These are phyloP conservation scores for Chlorodrepanis virens DNA, from an alignment of 2,113 vertebrate genomes.

Conservation along the genomic window DNA sequence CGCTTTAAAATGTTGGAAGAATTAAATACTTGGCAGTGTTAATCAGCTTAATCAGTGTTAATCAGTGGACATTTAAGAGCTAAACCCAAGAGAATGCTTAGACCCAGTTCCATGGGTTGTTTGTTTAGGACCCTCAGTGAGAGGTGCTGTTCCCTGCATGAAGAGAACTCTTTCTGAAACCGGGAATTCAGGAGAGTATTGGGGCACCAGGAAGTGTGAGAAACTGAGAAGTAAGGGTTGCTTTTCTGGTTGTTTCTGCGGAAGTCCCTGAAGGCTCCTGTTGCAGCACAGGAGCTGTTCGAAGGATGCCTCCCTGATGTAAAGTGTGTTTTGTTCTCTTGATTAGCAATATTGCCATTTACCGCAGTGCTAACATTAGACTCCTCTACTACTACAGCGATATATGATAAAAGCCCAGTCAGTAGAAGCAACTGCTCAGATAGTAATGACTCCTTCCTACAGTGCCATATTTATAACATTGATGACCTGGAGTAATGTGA, in stretches of 20 bases:
- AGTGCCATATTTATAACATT: not conserved
- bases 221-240: not conserved
- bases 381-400: not conserved
- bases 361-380: not conserved
- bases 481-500: not conserved
- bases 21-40: not conserved
- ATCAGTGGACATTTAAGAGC: not conserved
- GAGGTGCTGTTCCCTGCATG: not conserved
- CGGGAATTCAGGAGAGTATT: not conserved
- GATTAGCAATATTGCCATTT: not conserved
- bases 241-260: not conserved
- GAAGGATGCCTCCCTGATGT: not conserved
- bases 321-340: not conserved
- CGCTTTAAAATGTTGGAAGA: not conserved
- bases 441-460: not conserved
- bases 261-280: not conserved
- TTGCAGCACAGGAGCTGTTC: not conserved
- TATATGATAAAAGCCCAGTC: not conserved
- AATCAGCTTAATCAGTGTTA: not conserved
- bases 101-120: not conserved
- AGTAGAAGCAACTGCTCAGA: not conserved
- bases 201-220: not conserved
- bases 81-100: not conserved
- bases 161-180: not conserved
- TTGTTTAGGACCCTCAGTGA: not conserved